These are phyloP conservation scores for Drymonia ruficornis DNA, from an alignment of 2,888 invertebrate genomes.

Conservation along the genomic window DNA sequence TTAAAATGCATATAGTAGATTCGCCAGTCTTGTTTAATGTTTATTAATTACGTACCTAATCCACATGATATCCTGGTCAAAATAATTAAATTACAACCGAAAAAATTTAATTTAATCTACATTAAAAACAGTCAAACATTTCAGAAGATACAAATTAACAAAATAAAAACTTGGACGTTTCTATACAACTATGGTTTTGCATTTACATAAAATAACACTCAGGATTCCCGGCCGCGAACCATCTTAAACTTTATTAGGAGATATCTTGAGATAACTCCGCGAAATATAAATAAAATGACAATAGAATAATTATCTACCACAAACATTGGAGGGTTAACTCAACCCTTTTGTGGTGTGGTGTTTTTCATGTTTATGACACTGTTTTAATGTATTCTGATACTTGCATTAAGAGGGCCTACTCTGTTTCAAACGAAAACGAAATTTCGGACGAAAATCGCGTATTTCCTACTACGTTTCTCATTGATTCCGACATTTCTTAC, in stretches of 20 bases:
- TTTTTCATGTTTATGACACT: slow-evolving; percentile 25
- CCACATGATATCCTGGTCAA: background rate
- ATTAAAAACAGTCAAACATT: slow-evolving; percentile 17
- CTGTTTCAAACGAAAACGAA: too few relatives aligned
- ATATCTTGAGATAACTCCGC: slow-evolving; percentile 73
- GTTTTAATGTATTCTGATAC: slow-evolving; percentile 1
- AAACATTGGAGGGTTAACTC: slow-evolving; percentile 54
- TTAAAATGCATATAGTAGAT: too few relatives aligned
- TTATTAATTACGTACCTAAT: background rate
- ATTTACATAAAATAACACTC: slow-evolving; percentile 82
- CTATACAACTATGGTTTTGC: slow-evolving; percentile 64
- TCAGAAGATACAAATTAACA: slow-evolving; percentile 61
- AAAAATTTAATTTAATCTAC: background rate
- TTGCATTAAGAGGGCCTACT: too few relatives aligned
- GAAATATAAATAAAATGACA: slow-evolving; percentile 82
- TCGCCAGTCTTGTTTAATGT: too few relatives aligned
- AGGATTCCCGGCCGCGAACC: slow-evolving; percentile 61
- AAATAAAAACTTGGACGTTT: slow-evolving; percentile 52
- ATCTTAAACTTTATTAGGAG: slow-evolving; percentile 75
- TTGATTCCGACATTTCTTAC: too few relatives aligned
- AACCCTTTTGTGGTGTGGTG: slow-evolving; percentile 48
- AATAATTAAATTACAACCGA: background rate
- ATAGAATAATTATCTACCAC: slow-evolving; percentile 72
- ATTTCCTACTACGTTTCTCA: too few relatives aligned
- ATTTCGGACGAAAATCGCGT: too few relatives aligned